Evolutionary conservation across 2,888 invertebrate species (phyloP), one percentile per base, ranked within the genome.

Genomic region (Chelonus formosanus): DNA sequence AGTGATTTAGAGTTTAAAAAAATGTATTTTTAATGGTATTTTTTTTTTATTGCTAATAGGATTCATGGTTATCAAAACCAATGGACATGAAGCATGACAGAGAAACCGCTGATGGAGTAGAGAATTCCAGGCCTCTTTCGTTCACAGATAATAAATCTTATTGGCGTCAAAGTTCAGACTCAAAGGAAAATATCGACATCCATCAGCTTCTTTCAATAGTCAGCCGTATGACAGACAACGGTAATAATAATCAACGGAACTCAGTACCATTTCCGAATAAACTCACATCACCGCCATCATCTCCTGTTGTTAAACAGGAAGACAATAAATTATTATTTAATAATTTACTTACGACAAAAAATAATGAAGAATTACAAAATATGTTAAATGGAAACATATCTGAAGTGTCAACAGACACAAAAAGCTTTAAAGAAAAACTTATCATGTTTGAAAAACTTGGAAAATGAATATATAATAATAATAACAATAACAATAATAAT

Each of bases 361-460:
- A 81, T 68, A 80, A 84, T 72, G 83, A 84, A 70, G 83, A 84
- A 67, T 60, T 84, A 55, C 84, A 84, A 54, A 84, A 84, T 58
- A 84, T 84, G 82, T 74, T 84, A 6, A 84, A 84, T 56, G 84
- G 84, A 43, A 84, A 84, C 69, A 83, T 84, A 78, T 84, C 84
- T 53, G 84, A 84, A 50, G 83, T 84, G 35, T 82, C 83, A 40
- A 83, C 82, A 8, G 81, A 83, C 68, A 84, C 82, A 4, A 84
- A 82, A 61, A 84, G 83, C 69, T 84, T 84, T 65, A 84, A 83
- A 40, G 84, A 84, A 52, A 84, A 83, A 61, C 74, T 84, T n/a
- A 83, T 82, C 50, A 84, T 84, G 84, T 84, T 84, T 56, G 84
- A 84, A 66, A 82, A 83, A 63, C 79, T 84, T 5, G 84, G 82